phyloP scores from a whole-genome alignment of 2,797 vertebrate species.

The Poliocrania exsul region DNA sequence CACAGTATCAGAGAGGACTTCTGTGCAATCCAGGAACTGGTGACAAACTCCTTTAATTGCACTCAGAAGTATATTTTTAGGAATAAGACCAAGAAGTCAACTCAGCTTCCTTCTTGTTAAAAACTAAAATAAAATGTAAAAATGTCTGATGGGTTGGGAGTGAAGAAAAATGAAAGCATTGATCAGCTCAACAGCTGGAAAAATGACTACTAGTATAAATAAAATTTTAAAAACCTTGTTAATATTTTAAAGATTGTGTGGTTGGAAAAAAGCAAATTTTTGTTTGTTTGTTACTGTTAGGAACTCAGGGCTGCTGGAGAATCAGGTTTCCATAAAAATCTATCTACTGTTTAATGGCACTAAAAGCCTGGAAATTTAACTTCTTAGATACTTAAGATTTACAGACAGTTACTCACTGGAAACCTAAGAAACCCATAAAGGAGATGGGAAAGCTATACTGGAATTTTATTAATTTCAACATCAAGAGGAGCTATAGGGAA shows the following conservation, averaged over 20 bases:
- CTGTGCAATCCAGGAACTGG: slow-evolving; percentile 10
- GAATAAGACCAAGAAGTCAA: slow-evolving; percentile 37
- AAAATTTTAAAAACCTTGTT: background rate
- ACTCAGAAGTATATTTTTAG: slow-evolving; percentile 49
- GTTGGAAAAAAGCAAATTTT: background rate
- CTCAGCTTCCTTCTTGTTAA: slow-evolving; percentile 13
- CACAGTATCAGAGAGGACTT: slow-evolving; percentile 1
- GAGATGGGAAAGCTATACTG: background rate
- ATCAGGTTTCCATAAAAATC: slow-evolving; percentile 12
- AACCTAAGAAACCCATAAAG: background rate
- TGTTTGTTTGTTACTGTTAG: background rate
- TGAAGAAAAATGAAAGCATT: background rate
- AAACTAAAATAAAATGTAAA: slow-evolving; percentile 24
- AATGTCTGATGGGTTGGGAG: background rate
- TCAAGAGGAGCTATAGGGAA: background rate
- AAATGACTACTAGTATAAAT: slow-evolving; percentile 24
- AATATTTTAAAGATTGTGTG: slow-evolving; percentile 29
- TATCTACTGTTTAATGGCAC: background rate
- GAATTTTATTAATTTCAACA: background rate
- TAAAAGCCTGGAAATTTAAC: slow-evolving; percentile 9
- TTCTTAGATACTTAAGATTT: slow-evolving; percentile 21
- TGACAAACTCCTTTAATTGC: slow-evolving; percentile 42
- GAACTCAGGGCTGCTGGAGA: slow-evolving; percentile 26
- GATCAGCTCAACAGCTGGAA: slow-evolving; percentile 51
- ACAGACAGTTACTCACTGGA: background rate